Evolutionary conservation across 2,113 vertebrate genomes (phyloP).

Genomic region (Rhabdomys dilectus): DNA sequence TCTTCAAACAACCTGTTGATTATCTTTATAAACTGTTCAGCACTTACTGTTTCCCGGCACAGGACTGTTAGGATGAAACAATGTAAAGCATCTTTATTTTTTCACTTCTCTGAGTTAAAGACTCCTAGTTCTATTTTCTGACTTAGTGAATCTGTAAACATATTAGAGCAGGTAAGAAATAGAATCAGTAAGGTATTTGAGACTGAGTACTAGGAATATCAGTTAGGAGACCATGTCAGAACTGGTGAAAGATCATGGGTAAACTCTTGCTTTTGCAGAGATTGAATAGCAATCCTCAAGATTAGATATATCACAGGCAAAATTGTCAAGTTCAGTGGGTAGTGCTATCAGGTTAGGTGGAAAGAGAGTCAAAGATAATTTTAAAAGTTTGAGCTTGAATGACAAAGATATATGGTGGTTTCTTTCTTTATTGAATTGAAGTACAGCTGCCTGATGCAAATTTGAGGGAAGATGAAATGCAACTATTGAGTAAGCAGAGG

Average conservation of each 20-base stretch:
- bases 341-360: background rate
- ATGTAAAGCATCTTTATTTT: background rate
- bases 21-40: constrained; percentile 25
- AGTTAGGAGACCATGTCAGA: background rate
- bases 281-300: background rate
- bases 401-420: background rate
- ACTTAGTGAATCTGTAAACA: background rate
- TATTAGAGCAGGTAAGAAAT: background rate
- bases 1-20: background rate
- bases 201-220: background rate
- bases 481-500: background rate
- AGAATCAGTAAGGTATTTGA: background rate
- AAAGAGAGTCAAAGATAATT: constrained; percentile 45
- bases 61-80: background rate
- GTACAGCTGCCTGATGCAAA: background rate
- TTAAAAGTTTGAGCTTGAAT: constrained; percentile 1
- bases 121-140: background rate
- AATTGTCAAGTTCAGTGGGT: background rate
- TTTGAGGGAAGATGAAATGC: background rate
- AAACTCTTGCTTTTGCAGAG: background rate
- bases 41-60: background rate
- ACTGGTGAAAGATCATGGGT: background rate
- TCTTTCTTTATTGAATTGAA: constrained; percentile 23
- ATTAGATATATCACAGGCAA: background rate
- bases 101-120: background rate